Base-by-base conservation (phyloP, 2,797 vertebrate species). In the Triplophysa yarkandensis region DNA sequence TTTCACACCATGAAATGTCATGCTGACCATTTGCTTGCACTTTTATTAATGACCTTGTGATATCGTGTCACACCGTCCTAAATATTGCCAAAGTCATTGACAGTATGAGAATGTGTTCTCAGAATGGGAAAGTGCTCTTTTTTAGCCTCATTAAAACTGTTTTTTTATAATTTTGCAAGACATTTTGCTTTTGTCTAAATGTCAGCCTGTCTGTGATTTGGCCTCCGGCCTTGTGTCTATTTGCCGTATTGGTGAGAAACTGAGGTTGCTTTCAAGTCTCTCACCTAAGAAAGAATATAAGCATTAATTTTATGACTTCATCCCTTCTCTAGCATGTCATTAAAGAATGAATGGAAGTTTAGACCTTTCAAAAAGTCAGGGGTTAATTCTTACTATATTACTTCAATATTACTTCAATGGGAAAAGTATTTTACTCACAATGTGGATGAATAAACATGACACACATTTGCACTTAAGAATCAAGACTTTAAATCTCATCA, bases 1-100 rank as follows among this genome's bases (percentile, higher is more conserved):
- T 66, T 74, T 74, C 62, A 66, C 71, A 57, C 62, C 16, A 44
- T 57, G 61, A 74, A 74, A 74, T 74, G 62, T 74, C 71, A 74
- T 6, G 6, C 36, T 58, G 71, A 57, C 50, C 62, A 58, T 66
- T 65, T 66, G 50, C 71, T 46, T 16, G 41, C 48, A 55, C 25
- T 65, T 65, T 44, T 32, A 25, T 34, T 41, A 46, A 65, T 39
- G 61, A 65, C 46, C 34, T 65, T 50, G 13, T 16, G 17, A 34
- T 43, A 71, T 73, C 71, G 36, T 64, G 71, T 65, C 61, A 25
- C 71, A 73, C 60, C 25, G 13, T 55, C 34, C 34, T 17, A 8
- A 71, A 17, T 32, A 71, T 13, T 5, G n/a, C 70, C 65, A 30
- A 55, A 55, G 54, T 50, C 7, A 66, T 34, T 23, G 27, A 17